These are phyloP conservation scores for Eristalis arbustorum DNA, from an alignment of 2,888 invertebrate genomes.

Conservation along the genomic window DNA sequence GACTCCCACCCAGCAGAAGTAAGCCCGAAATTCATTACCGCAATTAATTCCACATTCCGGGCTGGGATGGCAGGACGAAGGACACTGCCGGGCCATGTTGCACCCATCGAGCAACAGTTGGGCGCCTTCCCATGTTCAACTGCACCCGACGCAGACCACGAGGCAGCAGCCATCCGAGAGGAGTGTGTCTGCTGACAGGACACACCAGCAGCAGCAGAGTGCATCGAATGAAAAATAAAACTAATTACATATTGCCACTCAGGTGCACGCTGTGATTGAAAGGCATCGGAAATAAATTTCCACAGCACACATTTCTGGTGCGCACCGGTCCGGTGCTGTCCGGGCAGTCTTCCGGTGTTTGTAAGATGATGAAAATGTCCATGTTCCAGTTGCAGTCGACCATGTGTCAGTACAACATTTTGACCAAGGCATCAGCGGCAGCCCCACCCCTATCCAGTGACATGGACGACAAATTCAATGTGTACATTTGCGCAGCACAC, in stretches of 20 bases:
- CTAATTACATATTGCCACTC: slow-evolving; percentile 61
- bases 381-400: slow-evolving; percentile 16
- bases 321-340: neutral
- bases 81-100: neutral
- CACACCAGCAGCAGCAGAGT: neutral
- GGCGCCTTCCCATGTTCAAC: neutral
- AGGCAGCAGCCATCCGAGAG: neutral
- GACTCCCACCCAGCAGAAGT: neutral
- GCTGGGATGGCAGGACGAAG: neutral
- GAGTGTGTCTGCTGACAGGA: slow-evolving; percentile 14
- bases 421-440: slow-evolving; percentile 7
- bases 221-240: slow-evolving; percentile 51
- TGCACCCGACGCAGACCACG: neutral
- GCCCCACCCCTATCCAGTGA: slow-evolving; percentile 29
- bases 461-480: slow-evolving; percentile 57
- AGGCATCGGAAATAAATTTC: slow-evolving; percentile 55
- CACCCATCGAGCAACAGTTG: slow-evolving; percentile 20
- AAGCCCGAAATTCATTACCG: neutral
- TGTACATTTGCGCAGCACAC: slow-evolving; percentile 42
- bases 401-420: slow-evolving; percentile 32
- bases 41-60: neutral
- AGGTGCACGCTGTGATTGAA: slow-evolving; percentile 60
- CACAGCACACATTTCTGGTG: slow-evolving; percentile 18
- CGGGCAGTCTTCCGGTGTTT: neutral
- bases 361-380: slow-evolving; percentile 38